phyloP scores from a whole-genome alignment of 1,140 invertebrate species.

The Scaptomyza montana region DNA sequence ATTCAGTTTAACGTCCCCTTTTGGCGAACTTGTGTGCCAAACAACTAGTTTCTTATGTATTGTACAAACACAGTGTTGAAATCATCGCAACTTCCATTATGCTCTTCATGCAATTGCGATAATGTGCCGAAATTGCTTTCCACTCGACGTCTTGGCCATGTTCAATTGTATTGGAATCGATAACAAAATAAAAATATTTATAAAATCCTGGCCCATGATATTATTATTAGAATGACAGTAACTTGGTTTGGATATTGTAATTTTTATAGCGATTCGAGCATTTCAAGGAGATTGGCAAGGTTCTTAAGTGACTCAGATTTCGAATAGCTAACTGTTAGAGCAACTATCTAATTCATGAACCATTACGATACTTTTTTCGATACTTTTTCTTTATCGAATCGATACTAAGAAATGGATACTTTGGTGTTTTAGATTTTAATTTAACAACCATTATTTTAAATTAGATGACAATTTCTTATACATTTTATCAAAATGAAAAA shows the following conservation, averaged over 20 bases:
- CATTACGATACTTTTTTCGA: too few relatives aligned
- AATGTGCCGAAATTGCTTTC: constrained; percentile 71
- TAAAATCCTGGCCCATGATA: constrained; percentile 11
- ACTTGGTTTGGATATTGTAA: constrained; percentile 22
- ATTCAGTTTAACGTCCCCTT: constrained; percentile 42
- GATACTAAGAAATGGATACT: too few relatives aligned
- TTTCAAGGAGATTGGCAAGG: background rate
- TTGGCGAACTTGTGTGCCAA: constrained; percentile 28
- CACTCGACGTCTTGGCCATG: constrained; percentile 49
- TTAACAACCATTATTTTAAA: too few relatives aligned
- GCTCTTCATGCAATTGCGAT: constrained; percentile 66
- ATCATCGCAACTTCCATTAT: constrained; percentile 63
- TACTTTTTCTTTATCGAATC: too few relatives aligned
- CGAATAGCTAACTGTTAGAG: too few relatives aligned
- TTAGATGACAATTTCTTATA: too few relatives aligned
- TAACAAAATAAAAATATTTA: background rate
- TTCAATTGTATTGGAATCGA: constrained; percentile 5
- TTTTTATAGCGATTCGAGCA: constrained; percentile 17
- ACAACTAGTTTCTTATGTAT: constrained; percentile 7
- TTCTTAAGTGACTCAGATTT: too few relatives aligned
- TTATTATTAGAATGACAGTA: constrained; percentile 10
- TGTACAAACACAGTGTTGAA: background rate
- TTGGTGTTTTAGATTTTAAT: too few relatives aligned
- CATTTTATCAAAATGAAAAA: too few relatives aligned
- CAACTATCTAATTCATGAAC: too few relatives aligned